Evolutionary conservation across 1,140 invertebrate genomes (phyloP), one percentile per base, ranked within the genome.

Genomic region (Drosophila bocki): DNA sequence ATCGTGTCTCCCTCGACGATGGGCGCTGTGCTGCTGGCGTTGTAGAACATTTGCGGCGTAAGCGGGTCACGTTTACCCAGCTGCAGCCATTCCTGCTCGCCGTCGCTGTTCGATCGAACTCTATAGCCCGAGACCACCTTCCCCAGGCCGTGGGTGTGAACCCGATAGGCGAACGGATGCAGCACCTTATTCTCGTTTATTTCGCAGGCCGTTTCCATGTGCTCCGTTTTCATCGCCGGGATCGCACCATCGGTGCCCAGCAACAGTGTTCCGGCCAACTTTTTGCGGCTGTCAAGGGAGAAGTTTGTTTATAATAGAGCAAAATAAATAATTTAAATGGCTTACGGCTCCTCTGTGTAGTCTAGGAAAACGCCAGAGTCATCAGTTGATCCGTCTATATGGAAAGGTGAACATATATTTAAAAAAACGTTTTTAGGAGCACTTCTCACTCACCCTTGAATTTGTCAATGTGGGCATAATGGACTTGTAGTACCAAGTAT

Each of bases 1-100:
- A 99, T 87, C 64, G 94, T 95, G 93, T 99, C 98, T 6, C 96
- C 96, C 58, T 63, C 32, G 15, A 76, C 6, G 41, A 96, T 95
- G 0, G 96, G 94, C 3, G 94, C 93, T 2, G 91, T 93, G 81
- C 96, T 95, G 22, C 95, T 94, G 3, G 98, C 95, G 8, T 97
- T 97, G 93, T 99, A 99, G 94, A 99, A 99, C 96, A 99, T 99
- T 93, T 99, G 96, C 2, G 98, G 98, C 62, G 96, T 95, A 72
- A 98, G 95, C 6, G 99, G 99, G 94, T 99, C 95, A 65, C 97
- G 95, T 93, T 98, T 98, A 6, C 98, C 99, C 35, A 99, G 94
- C 51, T 98, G 92, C 15, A 95, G 95, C 98, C 98, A 99, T 41
- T 95, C 88, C 58, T 96, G 94, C 56, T 94, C 93, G 1, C 95